Evolutionary conservation across 2,797 vertebrate species (phyloP), one percentile per base, ranked within the genome.

Genomic region (Chelon labrosus): DNA sequence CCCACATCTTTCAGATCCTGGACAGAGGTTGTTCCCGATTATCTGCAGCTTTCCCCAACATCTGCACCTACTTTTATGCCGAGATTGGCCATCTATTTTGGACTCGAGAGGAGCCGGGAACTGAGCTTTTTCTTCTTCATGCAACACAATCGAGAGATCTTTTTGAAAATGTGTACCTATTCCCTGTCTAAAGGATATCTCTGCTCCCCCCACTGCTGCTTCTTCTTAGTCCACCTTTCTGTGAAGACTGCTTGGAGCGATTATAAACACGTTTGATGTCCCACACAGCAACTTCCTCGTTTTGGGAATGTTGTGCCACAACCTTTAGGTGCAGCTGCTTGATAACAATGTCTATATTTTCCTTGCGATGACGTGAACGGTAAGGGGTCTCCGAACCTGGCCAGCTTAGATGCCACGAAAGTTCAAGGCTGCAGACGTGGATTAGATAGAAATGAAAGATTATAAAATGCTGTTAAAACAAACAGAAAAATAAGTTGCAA

Each of bases 1-100:
- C 47, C 47, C 2, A 20, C 47, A 49, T 8, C 31, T 5, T n/a
- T 16, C 52, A 35, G 13, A 54, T 14, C 7, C n/a, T 19, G 37
- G 31, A 5, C 31, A 19, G 14, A 61, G 19, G 35, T 42, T 2
- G 9, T 19, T 52, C 39, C 35, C 52, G 7, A 39, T 39, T 47
- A 61, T 46, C 50, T 22, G 39, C 53, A 46, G 61, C 57, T 46
- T 62, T 70, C 27, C 8, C 1, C 37, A 44, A 52, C 51, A 70
- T 17, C 31, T 55, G 31, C 20, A 47, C 49, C 7, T 16, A 19
- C 3, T n/a, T 50, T 37, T 7, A 7, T 31, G 0, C 25, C 39
- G 19, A 17, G 10, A 53, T 4, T 42, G 58, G 19, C 58, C 25
- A 52, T 51, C 51, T 16, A 59, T n/a, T 11, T 27, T 53, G 27